A percentile compares a stretch with the other conserved stretches of the same genome.
Evolutionary conservation across 2,113 vertebrate species (phyloP).

Genomic region (Macquaria ambigua): DNA sequence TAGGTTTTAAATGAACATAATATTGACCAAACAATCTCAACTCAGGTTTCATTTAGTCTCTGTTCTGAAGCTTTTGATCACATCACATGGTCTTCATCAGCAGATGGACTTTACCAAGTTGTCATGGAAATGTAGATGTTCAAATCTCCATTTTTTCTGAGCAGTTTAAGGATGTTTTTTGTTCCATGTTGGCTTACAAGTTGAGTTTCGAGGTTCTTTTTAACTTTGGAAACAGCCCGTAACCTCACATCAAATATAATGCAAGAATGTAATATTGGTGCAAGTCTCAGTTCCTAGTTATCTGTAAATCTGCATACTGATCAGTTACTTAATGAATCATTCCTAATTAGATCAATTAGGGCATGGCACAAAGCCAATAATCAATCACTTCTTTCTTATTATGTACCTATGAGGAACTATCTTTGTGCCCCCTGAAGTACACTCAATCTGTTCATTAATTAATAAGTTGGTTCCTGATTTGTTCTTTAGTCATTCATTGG

Average conservation of each 20-base stretch:
- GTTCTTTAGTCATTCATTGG: neutral
- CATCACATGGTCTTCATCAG: neutral
- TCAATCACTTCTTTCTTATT: neutral
- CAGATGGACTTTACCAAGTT: neutral
- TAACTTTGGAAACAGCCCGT: neutral
- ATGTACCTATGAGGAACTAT: neutral
- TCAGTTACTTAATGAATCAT: neutral
- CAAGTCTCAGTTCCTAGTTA: neutral
- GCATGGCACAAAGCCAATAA: neutral
- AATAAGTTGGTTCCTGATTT: conserved; percentile 1
- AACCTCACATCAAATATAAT: neutral
- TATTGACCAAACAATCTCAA: neutral
- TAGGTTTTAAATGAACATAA: neutral
- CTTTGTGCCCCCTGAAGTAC: neutral
- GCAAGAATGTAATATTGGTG: neutral
- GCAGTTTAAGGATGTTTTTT: neutral
- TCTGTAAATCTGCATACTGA: neutral
- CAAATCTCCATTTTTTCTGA: neutral
- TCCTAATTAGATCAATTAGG: neutral
- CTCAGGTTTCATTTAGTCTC: neutral
- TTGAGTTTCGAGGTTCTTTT: neutral
- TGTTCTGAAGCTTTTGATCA: neutral
- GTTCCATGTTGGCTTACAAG: neutral
- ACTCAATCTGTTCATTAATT: neutral
- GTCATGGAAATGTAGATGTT: neutral